phyloP scores from a whole-genome alignment of 1,140 invertebrate genomes.

The Aphaenogaster rudis region DNA sequence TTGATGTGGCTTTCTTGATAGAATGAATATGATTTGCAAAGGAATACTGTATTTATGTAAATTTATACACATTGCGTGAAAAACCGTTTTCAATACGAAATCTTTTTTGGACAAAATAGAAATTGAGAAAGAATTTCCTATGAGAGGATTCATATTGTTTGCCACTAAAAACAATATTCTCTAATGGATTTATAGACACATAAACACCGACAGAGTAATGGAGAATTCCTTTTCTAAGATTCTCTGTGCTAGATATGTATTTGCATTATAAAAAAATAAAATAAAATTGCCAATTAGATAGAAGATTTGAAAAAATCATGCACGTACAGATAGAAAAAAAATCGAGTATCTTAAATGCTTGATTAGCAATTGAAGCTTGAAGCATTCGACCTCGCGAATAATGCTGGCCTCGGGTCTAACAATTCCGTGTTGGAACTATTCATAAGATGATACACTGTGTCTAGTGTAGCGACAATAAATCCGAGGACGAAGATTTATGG shows the following conservation, averaged over 20 bases:
- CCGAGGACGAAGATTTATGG: slow-evolving; percentile 50
- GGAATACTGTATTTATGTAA: background rate
- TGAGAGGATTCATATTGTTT: background rate
- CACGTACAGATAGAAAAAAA: background rate
- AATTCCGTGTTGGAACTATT: slow-evolving; percentile 33
- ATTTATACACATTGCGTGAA: background rate
- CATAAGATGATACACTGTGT: slow-evolving; percentile 38
- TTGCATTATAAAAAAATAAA: background rate
- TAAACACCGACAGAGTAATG: background rate
- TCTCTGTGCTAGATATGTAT: background rate
- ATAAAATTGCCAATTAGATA: background rate
- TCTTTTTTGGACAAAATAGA: background rate
- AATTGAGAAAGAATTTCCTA: background rate
- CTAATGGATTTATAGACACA: background rate
- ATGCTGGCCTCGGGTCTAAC: slow-evolving; percentile 3
- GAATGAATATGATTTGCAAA: background rate
- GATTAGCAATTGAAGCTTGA: background rate
- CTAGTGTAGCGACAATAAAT: slow-evolving; percentile 57
- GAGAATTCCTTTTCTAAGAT: background rate
- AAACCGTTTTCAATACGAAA: background rate
- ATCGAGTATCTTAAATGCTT: too few relatives aligned
- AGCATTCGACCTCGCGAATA: background rate
- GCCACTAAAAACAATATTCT: background rate
- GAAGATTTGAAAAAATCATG: background rate
- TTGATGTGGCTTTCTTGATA: too few relatives aligned